These are phyloP conservation scores for Turritopsis rubra DNA, from an alignment of 30 jellyfish, hydroid and myxozoan genomes.

Conservation along the genomic window DNA sequence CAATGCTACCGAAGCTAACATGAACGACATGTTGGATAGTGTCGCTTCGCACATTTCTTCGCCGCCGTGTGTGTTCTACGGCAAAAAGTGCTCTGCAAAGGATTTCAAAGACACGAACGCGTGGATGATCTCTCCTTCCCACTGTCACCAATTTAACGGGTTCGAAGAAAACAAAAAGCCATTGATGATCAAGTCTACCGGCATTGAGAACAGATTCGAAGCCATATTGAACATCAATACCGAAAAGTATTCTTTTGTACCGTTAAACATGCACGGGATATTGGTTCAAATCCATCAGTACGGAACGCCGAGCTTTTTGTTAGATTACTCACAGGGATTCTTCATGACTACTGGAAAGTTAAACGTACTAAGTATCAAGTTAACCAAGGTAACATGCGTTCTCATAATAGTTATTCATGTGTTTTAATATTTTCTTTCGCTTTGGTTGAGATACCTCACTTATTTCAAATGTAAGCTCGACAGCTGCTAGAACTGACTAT, in stretches of 20 bases:
- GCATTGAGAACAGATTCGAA: background rate
- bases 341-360: background rate
- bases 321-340: background rate
- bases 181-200: background rate
- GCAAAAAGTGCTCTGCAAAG: background rate
- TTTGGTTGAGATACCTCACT: background rate
- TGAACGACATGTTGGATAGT: background rate
- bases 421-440: background rate
- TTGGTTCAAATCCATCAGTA: background rate
- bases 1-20: background rate
- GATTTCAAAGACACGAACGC: background rate
- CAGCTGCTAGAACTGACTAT: no score
- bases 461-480: no score
- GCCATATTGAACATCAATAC: background rate
- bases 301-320: background rate
- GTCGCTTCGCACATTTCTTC: background rate
- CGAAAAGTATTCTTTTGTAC: background rate
- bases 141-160: background rate
- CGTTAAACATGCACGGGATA: background rate
- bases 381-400: background rate
- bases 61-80: background rate
- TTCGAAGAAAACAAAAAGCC: background rate
- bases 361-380: background rate
- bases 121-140: background rate
- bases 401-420: background rate